Evolutionary conservation across 2,113 vertebrate species (phyloP), one percentile per base, ranked within the genome.

Genomic region (Rallus limicola): DNA sequence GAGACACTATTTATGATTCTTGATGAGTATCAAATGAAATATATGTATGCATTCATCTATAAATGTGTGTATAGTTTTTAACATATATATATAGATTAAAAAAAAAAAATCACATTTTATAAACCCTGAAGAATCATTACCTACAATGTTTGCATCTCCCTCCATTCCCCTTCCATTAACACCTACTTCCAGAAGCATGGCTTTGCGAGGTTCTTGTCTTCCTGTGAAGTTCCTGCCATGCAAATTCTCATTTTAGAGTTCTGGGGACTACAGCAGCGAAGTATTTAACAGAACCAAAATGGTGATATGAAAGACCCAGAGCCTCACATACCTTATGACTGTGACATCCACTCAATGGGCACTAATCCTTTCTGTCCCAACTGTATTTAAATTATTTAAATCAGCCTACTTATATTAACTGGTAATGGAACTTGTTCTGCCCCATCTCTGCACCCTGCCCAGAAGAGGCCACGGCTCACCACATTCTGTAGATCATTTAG

Each of bases 301-400:
- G 62, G 52, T 52, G 50, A 81, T 76, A 74, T 81, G 83, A 62
- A 72, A 80, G 64, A 76, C 21, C 83, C 24, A 42, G 59, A 88
- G 36, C 46, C 81, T 74, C 55, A 44, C 64, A 53, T 0, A 88
- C 28, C 50, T 67, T 46, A 65, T 33, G 55, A 80, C 82, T 70
- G 60, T 33, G 64, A 67, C 5, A 2, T n/a, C 44, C 52, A 24
- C 55, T 18, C 34, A 42, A 44, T 1, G 3, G 64, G 40, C 69
- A 86, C 31, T 20, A 86, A 78, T 81, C 42, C 48, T 29, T 93
- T 84, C 77, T 65, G 59, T 65, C 63, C 67, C 80, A 72, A 23
- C 13, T 59, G 82, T 74, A 92, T 77, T 91, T 87, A 42, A 89
- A 76, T 93, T 68, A 94, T 92, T 95, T 89, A 84, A 42, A 81